These are phyloP conservation scores for Colius striatus DNA, from an alignment of 2,113 vertebrate species.

Conservation along the genomic window DNA sequence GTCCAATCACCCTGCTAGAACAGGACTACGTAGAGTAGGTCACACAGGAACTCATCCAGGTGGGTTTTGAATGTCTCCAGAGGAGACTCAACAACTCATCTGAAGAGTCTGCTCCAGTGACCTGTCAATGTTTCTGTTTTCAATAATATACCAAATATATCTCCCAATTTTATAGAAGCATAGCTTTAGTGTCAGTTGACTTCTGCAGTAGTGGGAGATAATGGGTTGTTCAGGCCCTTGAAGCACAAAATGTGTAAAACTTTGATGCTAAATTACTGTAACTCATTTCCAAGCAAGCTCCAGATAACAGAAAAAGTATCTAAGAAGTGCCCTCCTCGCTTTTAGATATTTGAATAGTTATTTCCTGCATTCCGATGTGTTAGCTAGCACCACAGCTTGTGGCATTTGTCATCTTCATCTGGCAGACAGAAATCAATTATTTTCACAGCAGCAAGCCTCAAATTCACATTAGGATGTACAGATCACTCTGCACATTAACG, in stretches of 20 bases:
- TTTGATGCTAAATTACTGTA: background rate
- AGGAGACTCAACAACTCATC: no score
- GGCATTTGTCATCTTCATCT: background rate
- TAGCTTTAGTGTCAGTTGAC: background rate
- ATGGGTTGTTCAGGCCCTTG: background rate
- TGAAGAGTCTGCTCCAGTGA: no score
- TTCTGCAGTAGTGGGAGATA: background rate
- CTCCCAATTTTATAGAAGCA: background rate
- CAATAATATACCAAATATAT: background rate
- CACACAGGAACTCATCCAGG: no score
- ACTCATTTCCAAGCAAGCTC: background rate
- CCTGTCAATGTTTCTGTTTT: background rate
- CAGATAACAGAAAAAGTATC: background rate
- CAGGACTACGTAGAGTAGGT: no score
- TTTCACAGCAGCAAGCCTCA: background rate
- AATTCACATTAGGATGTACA: background rate
- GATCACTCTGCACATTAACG: background rate
- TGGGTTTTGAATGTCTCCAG: no score
- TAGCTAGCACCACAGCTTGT: background rate
- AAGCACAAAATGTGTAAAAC: background rate
- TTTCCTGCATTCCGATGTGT: background rate
- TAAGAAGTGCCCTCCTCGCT: background rate
- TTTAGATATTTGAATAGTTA: background rate
- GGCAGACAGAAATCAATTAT: slow-evolving; percentile 7
- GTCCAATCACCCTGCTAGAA: no score